Conservation (phyloP, 1,140 invertebrate genomes). For the Neotoxoptera formosana region DNA sequence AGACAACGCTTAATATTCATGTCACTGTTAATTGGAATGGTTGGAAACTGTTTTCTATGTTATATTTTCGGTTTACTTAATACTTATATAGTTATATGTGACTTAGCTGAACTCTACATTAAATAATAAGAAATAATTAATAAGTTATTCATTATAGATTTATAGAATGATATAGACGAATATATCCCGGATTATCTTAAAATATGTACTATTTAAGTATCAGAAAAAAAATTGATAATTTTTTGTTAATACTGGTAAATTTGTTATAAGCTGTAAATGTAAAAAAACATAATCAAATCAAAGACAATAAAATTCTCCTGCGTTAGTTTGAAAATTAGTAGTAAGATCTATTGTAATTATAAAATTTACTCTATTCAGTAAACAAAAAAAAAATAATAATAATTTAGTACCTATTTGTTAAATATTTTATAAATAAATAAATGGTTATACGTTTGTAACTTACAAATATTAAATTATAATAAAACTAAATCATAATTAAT, state of each 20-base stretch:
- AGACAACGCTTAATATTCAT: no score
- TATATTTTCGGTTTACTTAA: neutral
- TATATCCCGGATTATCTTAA: neutral
- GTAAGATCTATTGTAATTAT: no score
- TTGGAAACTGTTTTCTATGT: neutral
- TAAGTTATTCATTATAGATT: neutral
- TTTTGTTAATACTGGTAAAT: neutral
- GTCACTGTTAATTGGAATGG: neutral
- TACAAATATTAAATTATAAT: neutral
- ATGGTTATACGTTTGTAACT: neutral
- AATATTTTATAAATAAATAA: constrained; percentile 3
- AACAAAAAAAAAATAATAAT: neutral
- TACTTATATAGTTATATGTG: neutral
- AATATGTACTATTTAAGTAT: neutral
- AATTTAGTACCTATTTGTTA: neutral
- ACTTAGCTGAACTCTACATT: neutral
- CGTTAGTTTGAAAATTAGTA: no score
- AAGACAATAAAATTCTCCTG: no score
- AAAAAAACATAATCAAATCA: neutral
- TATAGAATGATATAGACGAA: neutral
- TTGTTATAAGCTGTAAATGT: neutral
- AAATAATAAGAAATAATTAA: neutral
- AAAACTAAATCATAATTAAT: neutral
- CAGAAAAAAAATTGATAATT: neutral
- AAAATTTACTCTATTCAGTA: no score